Conservation (phyloP, 2,888 invertebrate species). For the Philopedon plagiatum region DNA sequence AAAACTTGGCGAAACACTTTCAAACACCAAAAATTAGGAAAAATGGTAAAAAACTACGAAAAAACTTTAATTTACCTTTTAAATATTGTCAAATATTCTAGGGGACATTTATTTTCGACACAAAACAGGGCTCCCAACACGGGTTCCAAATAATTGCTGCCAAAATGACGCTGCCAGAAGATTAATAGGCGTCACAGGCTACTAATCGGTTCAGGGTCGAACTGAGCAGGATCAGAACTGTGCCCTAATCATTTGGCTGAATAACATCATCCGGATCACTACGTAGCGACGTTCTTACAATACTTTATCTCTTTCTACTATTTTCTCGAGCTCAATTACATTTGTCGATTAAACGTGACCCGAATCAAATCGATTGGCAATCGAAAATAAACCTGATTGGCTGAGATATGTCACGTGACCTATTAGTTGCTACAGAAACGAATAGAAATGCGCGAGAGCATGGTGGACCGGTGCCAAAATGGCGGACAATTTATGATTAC, state of each 20-base stretch:
- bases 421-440: not conserved
- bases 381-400: no score
- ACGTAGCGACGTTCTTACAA: no score
- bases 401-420: no score
- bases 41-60: not conserved
- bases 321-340: no score
- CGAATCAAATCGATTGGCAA: no score
- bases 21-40: not conserved
- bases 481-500: not conserved
- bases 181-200: not conserved
- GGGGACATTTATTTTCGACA: conserved; percentile 68
- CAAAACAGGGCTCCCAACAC: conserved; percentile 69
- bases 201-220: not conserved
- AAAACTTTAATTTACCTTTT: conserved; percentile 61
- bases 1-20: not conserved
- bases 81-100: conserved; percentile 64
- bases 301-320: no score
- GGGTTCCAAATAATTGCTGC: conserved; percentile 30
- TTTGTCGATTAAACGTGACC: no score
- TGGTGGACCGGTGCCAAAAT: not conserved
- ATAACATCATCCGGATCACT: no score
- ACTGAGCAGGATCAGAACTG: not conserved
- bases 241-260: not conserved
- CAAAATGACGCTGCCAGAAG: conserved; percentile 27
- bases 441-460: not conserved